Conservation (phyloP, 2,113 vertebrate species). For the Passer domesticus region DNA sequence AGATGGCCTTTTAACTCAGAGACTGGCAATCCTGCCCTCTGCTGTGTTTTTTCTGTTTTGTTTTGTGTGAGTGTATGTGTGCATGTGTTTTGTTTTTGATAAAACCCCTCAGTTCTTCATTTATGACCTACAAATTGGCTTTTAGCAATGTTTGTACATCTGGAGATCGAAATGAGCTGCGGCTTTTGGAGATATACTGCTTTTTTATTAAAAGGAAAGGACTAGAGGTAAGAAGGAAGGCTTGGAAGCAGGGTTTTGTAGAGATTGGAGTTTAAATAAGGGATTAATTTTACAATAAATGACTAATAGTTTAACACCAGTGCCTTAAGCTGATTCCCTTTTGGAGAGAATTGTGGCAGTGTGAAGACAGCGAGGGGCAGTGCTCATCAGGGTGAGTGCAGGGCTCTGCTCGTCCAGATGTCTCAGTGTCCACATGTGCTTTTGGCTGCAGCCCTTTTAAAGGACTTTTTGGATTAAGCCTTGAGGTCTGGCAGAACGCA, state of each 20-base stretch:
- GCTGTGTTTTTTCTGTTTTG: conserved; percentile 20
- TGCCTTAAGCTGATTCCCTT: not conserved
- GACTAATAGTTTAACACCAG: conserved; percentile 24
- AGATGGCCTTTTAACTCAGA: conserved; percentile 37
- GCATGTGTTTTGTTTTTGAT: conserved; percentile 47
- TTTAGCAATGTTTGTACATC: conserved; percentile 60
- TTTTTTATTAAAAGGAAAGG: conserved; percentile 61
- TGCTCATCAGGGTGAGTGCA: not conserved
- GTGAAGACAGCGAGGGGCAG: not conserved
- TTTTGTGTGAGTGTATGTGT: conserved; percentile 13
- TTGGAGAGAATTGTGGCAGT: not conserved
- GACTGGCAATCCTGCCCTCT: conserved; percentile 9
- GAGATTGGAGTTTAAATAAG: conserved; percentile 3
- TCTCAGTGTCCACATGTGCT: not conserved
- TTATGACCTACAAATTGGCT: conserved; percentile 62
- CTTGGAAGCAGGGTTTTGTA: not conserved
- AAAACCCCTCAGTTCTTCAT: conserved; percentile 50
- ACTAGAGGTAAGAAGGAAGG: not conserved
- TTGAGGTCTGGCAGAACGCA: conserved; percentile 6
- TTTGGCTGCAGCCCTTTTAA: not conserved
- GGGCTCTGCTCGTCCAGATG: conserved; percentile 3
- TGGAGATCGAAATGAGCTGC: conserved; percentile 42
- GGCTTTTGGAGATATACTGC: not conserved
- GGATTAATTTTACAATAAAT: conserved; percentile 42
- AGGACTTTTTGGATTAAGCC: conserved; percentile 12